A percentile compares a stretch with the other conserved stretches of the same genome.
phyloP scores from a whole-genome alignment of 1,140 invertebrate species.

The Drosophila pruinosa region DNA sequence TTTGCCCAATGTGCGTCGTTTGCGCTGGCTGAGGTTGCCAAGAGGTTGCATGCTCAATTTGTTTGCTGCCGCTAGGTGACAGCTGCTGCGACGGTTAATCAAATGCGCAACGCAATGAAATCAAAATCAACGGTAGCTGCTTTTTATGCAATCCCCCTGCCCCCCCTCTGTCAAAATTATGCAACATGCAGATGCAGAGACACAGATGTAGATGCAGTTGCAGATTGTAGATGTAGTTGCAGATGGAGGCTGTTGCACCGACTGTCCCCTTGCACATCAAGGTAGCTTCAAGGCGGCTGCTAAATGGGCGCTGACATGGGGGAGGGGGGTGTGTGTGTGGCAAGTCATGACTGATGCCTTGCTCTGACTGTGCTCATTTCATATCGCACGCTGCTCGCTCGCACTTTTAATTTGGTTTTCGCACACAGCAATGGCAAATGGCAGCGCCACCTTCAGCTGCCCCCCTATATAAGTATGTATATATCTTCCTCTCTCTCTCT shows the following conservation, averaged over 20 bases:
- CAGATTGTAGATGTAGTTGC: too few species aligned
- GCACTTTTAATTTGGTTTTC: slow-evolving; percentile 74
- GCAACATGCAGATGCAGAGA: slow-evolving; percentile 56
- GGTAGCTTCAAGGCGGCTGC: slow-evolving; percentile 12
- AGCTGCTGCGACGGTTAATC: slow-evolving; percentile 71
- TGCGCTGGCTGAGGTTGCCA: slow-evolving; percentile 17
- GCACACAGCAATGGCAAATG: slow-evolving; percentile 1
- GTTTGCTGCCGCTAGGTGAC: slow-evolving; percentile 37
- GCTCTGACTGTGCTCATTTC: slow-evolving; percentile 52
- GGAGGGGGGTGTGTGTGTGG: background rate
- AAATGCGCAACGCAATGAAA: slow-evolving; percentile 71
- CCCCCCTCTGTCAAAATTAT: slow-evolving; percentile 38
- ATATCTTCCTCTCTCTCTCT: background rate
- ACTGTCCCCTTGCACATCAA: slow-evolving; percentile 34
- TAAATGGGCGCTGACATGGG: background rate
- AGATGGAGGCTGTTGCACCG: background rate
- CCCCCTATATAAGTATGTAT: slow-evolving; percentile 17
- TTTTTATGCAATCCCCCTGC: background rate
- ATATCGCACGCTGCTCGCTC: slow-evolving; percentile 42
- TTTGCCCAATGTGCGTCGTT: slow-evolving; percentile 16
- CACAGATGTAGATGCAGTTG: background rate
- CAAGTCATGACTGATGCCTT: background rate
- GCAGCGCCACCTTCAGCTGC: slow-evolving; percentile 4
- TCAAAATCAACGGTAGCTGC: slow-evolving; percentile 56
- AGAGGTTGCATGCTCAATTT: slow-evolving; percentile 47